These are phyloP conservation scores for Butastur rufipennis DNA, from an alignment of 2,113 vertebrate species.

Conservation along the genomic window DNA sequence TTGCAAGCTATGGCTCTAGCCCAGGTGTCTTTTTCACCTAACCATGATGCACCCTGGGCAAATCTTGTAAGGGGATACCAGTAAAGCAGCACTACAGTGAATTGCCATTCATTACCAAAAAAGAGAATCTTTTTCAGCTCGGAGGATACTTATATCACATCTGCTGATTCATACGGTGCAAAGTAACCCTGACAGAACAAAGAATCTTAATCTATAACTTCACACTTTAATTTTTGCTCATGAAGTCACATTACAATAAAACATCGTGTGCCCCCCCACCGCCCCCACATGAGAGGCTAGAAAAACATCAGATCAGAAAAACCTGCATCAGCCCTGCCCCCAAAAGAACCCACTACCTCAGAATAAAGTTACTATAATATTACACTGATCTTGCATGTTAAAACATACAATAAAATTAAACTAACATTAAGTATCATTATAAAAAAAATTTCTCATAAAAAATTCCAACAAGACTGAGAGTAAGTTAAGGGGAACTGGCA, in stretches of 20 bases:
- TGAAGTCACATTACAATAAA: neutral
- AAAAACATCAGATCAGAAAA: neutral
- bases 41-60: neutral
- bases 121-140: neutral
- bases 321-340: neutral
- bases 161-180: neutral
- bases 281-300: neutral
- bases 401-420: neutral
- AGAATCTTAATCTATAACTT: neutral
- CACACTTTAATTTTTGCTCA: neutral
- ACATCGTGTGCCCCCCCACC: fast-evolving
- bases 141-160: neutral
- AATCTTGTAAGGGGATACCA: neutral
- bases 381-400: neutral
- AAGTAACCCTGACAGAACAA: neutral
- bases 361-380: neutral
- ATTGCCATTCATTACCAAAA: fast-evolving
- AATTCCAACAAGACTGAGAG: neutral
- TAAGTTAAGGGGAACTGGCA: neutral
- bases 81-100: neutral
- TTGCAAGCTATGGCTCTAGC: neutral
- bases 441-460: neutral
- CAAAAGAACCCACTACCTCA: neutral
- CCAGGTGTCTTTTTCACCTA: neutral
- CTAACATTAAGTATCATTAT: neutral